phyloP scores from a whole-genome alignment of 2,113 vertebrate genomes.

The Ophiodon elongatus region DNA sequence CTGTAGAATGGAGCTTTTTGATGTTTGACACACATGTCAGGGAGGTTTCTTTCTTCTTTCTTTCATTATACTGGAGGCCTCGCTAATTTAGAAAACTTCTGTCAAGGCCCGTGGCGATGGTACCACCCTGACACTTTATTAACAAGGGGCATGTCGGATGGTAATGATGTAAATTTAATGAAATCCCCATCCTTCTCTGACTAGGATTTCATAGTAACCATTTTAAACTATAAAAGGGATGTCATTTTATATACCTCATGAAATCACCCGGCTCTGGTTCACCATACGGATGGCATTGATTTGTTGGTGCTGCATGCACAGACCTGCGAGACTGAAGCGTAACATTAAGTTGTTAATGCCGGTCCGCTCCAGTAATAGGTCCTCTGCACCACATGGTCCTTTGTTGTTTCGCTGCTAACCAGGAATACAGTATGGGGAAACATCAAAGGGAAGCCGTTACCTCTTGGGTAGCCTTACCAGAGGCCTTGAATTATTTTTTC shows the following conservation, averaged over 20 bases:
- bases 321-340: conserved; percentile 1
- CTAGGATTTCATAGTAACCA: conserved; percentile 25
- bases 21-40: conserved; percentile 70
- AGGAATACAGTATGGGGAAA: conserved; percentile 48
- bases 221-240: background rate
- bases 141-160: conserved; percentile 13
- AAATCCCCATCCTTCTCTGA: conserved; percentile 25
- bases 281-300: conserved; percentile 6
- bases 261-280: conserved; percentile 25
- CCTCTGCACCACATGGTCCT: conserved; percentile 53
- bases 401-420: conserved; percentile 64
- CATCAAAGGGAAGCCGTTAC: conserved; percentile 65
- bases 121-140: conserved; percentile 52
- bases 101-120: conserved; percentile 3
- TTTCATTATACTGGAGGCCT: conserved; percentile 48
- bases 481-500: background rate
- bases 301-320: conserved; percentile 27
- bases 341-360: conserved; percentile 3
- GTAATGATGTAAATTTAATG: conserved; percentile 39
- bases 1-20: conserved; percentile 49
- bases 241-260: conserved; percentile 15
- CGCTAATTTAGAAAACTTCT: conserved; percentile 74
- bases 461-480: conserved; percentile 27
- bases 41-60: conserved; percentile 48
- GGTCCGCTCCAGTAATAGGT: conserved; percentile 31